These are phyloP conservation scores for Centropristis striata DNA, from an alignment of 2,113 vertebrate species.

Conservation along the genomic window DNA sequence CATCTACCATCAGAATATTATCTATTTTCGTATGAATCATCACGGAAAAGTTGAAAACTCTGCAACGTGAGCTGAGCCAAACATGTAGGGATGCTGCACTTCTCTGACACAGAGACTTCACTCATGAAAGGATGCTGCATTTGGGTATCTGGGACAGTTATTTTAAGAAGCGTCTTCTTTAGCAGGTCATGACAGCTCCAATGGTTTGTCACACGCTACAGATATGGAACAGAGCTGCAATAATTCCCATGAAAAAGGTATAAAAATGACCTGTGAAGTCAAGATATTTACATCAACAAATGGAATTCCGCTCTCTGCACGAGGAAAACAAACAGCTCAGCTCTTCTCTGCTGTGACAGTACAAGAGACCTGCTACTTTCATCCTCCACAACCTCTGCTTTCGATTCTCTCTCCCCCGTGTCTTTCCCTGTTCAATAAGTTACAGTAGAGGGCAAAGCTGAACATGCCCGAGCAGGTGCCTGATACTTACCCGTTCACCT, in stretches of 20 bases:
- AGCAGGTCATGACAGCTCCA: slow-evolving; percentile 68
- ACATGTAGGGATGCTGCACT: slow-evolving; percentile 40
- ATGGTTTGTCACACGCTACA: slow-evolving; percentile 46
- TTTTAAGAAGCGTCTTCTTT: slow-evolving; percentile 67
- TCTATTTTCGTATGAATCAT: not conserved
- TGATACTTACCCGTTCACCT: slow-evolving; percentile 35
- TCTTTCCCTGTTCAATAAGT: slow-evolving; percentile 17
- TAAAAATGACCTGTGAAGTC: not conserved
- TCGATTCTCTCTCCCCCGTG: slow-evolving; percentile 12
- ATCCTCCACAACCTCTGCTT: slow-evolving; percentile 2
- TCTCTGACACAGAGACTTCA: slow-evolving; percentile 51
- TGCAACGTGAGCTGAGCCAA: slow-evolving; percentile 9
- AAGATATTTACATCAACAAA: slow-evolving; percentile 5
- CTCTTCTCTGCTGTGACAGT: not conserved
- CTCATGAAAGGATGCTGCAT: slow-evolving; percentile 60
- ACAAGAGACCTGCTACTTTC: slow-evolving; percentile 1
- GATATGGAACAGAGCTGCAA: slow-evolving; percentile 18
- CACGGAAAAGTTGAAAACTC: slow-evolving; percentile 12
- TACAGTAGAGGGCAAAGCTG: slow-evolving; percentile 18
- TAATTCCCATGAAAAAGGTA: not conserved
- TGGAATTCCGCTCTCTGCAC: not conserved
- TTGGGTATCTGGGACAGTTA: slow-evolving; percentile 78
- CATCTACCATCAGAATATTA: not conserved
- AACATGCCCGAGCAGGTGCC: slow-evolving; percentile 70
- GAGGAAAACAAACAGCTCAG: slow-evolving; percentile 2